Percentiles rank a stretch among this genome's conserved stretches.
Conservation (phyloP, 2,797 vertebrate species). For the Synaphobranchus kaupii region DNA sequence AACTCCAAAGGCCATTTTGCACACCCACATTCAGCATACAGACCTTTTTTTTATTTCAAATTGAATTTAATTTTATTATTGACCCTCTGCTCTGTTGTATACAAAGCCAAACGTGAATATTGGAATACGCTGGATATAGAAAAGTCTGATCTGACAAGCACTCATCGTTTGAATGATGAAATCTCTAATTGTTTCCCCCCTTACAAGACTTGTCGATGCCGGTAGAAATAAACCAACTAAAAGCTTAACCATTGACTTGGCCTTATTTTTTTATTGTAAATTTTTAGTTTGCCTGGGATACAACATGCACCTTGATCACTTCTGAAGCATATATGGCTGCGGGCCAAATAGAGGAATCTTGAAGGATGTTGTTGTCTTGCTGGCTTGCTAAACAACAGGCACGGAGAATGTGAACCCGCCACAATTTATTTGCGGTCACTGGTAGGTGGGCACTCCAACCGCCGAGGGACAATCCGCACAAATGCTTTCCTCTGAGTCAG, state of each 20-base stretch:
- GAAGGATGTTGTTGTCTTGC: conserved; percentile 39
- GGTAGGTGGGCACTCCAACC: conserved; percentile 47
- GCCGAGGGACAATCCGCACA: conserved; percentile 44
- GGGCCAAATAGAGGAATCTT: conserved; percentile 36
- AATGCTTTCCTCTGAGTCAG: conserved; percentile 47
- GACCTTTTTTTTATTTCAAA: neutral
- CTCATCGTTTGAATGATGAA: neutral
- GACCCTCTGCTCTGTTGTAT: neutral
- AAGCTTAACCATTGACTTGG: neutral
- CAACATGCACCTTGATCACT: neutral
- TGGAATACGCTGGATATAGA: neutral
- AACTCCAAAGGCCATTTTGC: neutral
- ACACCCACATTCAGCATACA: neutral
- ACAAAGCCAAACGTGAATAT: neutral
- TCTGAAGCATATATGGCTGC: neutral
- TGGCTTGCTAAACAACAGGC: conserved; percentile 49
- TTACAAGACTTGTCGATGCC: neutral
- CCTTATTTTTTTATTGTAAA: neutral
- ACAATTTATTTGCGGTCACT: conserved; percentile 49
- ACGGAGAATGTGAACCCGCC: conserved; percentile 53
- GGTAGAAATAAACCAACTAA: neutral
- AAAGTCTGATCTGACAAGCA: neutral
- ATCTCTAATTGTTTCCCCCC: neutral
- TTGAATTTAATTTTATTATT: neutral
- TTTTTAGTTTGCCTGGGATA: neutral